phyloP scores from a whole-genome alignment of 2,113 vertebrate genomes.

The Cyrtonyx montezumae region DNA sequence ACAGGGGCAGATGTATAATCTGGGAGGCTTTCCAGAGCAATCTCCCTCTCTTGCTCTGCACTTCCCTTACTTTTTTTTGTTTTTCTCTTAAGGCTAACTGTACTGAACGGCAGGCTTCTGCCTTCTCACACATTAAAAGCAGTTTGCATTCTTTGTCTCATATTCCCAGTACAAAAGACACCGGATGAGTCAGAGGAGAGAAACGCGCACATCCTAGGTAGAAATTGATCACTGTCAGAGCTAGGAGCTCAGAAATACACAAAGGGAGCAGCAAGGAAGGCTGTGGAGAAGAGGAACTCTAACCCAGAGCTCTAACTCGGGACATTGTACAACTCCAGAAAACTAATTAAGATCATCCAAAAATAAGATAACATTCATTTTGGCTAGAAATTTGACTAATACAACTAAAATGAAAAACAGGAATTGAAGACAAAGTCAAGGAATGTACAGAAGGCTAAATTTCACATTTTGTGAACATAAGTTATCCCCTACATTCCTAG shows the following conservation, averaged over 20 bases:
- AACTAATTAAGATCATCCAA: neutral
- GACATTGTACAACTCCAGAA: neutral
- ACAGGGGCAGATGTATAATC: constrained; percentile 21
- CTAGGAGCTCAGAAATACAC: neutral
- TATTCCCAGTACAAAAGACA: neutral
- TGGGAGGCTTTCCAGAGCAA: constrained; percentile 8
- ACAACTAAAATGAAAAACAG: neutral
- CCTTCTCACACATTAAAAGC: neutral
- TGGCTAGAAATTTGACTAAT: neutral
- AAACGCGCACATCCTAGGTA: neutral
- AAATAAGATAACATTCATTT: neutral
- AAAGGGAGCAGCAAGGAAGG: neutral
- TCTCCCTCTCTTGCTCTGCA: neutral
- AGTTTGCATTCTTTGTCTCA: neutral
- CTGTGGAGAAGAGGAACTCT: neutral
- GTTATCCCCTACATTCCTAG: neutral
- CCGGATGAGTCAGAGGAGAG: neutral
- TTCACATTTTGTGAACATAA: neutral
- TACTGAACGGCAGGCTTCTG: neutral
- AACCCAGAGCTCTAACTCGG: neutral
- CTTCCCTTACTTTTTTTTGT: neutral
- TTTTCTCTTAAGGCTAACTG: neutral
- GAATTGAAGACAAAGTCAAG: neutral
- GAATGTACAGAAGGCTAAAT: neutral
- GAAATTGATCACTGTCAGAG: neutral